These are phyloP conservation scores for Holothuria scabra DNA, from an alignment of 53 echinoderm and acorn worm species.

Conservation along the genomic window DNA sequence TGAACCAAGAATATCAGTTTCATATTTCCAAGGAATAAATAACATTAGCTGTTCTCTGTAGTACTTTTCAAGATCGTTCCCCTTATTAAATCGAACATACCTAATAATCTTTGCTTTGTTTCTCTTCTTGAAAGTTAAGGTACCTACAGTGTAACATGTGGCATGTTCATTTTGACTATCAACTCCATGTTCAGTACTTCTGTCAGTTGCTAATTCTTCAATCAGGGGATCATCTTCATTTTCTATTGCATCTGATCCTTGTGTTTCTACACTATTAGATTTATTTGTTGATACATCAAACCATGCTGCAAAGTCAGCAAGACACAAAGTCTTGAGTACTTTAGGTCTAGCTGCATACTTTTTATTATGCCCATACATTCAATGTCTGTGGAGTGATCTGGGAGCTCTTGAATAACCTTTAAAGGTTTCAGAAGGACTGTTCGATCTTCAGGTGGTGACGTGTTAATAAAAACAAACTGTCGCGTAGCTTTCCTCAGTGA, in stretches of 20 bases:
- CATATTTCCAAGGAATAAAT: constrained; percentile 24
- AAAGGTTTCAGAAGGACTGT: constrained; percentile 35
- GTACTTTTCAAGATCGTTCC: constrained; percentile 15
- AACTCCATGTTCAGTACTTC: too few relatives aligned
- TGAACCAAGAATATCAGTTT: constrained; percentile 30
- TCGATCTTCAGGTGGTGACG: constrained; percentile 48
- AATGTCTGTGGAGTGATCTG: constrained; percentile 51
- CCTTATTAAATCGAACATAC: constrained; percentile 47
- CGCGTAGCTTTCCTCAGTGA: constrained; percentile 49
- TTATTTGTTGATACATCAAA: constrained; percentile 33
- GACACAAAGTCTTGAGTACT: constrained; percentile 32
- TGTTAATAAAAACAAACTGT: constrained; percentile 45
- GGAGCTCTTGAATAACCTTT: constrained; percentile 38
- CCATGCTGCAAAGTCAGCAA: constrained; percentile 50
- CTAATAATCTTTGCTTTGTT: constrained; percentile 47
- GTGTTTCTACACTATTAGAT: constrained; percentile 9
- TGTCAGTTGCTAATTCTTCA: too few relatives aligned
- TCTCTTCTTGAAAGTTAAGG: constrained; percentile 9
- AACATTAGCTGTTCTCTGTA: constrained; percentile 32
- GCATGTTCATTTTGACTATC: too few relatives aligned
- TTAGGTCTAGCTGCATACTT: constrained; percentile 48
- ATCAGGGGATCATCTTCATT: constrained; percentile 19
- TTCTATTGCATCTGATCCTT: constrained; percentile 9
- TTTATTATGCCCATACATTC: constrained; percentile 12
- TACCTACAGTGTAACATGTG: constrained; percentile 16